Base-by-base conservation (phyloP, 2,113 vertebrate species). In the Athene cunicularia region DNA sequence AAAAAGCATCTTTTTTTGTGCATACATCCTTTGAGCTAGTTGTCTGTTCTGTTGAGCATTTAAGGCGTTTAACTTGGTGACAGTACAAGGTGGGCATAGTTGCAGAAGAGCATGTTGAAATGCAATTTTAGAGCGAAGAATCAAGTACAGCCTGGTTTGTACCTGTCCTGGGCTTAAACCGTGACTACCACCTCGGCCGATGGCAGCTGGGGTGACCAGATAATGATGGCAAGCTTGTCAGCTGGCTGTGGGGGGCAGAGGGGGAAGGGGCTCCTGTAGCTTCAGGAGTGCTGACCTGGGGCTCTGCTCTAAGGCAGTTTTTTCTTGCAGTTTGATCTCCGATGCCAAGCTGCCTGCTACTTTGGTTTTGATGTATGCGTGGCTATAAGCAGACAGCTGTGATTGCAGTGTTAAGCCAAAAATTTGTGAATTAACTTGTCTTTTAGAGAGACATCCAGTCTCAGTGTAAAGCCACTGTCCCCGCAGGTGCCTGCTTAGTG, bases 21-120 rank as follows among this genome's bases (percentile, higher is more conserved):
- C 0, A 0, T 28, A 0, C 43, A n/a, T 67, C 37, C 28, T 77
- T 94, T 70, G 76, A 47, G 24, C 39, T 80, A 17, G 22, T 3
- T 80, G n/a, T 71, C 21, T 4, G 14, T 45, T 83, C 17, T 45
- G 9, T 14, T 26, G 66, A 47, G 12, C 2, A 0, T 47, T 67
- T 50, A 23, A 62, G 56, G 12, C 2, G 0, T 47, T 67, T 50
- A 26, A 45, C 37, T 28, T 75, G 49, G 22, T 73, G 45, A 19
- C 66, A 59, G 1, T 37, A 43, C 70, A 27, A 0, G 10, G 21
- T 41, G 43, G 33, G 24, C 33, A 53, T 11, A 62, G 30, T 55
- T 62, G 24, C 2, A 0, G 19, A 12, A 53, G 28, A 49, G n/a
- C 0, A 2, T 26, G 43, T 41, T 68, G 47, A 71, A 75, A 52